phyloP scores from a whole-genome alignment of 1,140 invertebrate genomes.

The Linepithema humile region DNA sequence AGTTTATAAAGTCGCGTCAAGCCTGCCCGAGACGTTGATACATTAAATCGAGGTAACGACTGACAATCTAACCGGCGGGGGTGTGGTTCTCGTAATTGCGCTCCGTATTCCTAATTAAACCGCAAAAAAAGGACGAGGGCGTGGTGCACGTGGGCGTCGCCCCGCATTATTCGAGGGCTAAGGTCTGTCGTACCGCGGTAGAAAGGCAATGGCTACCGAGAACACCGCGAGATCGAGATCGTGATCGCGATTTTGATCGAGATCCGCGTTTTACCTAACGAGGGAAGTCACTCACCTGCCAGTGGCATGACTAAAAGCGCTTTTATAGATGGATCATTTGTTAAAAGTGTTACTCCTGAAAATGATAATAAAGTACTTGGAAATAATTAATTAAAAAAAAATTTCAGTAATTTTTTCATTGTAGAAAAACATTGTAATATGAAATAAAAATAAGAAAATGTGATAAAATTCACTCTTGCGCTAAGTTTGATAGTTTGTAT shows the following conservation, averaged over 20 bases:
- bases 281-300: constrained; percentile 76
- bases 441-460: background rate
- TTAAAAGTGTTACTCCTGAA: constrained; percentile 17
- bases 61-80: constrained; percentile 61
- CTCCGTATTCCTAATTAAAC: constrained; percentile 70
- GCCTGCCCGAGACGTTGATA: constrained; percentile 43
- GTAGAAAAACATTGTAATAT: background rate
- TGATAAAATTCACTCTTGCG: background rate
- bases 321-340: constrained; percentile 30
- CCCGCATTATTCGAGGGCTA: constrained; percentile 52
- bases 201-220: constrained; percentile 64
- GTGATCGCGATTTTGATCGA: constrained; percentile 57
- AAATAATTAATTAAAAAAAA: constrained; percentile 2
- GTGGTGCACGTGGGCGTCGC: constrained; percentile 65
- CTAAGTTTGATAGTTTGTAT: too few species aligned
- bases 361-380: background rate
- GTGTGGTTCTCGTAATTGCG: constrained; percentile 70
- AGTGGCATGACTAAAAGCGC: constrained; percentile 28
- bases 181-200: constrained; percentile 38
- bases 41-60: constrained; percentile 61
- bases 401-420: background rate
- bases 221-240: constrained; percentile 41
- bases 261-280: constrained; percentile 69
- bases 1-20: constrained; percentile 38
- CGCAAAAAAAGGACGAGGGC: constrained; percentile 62